A percentile compares a stretch with the other conserved stretches of the same genome.
Evolutionary conservation across 2,888 invertebrate species (phyloP).

Genomic region (Yponomeuta malinellus): DNA sequence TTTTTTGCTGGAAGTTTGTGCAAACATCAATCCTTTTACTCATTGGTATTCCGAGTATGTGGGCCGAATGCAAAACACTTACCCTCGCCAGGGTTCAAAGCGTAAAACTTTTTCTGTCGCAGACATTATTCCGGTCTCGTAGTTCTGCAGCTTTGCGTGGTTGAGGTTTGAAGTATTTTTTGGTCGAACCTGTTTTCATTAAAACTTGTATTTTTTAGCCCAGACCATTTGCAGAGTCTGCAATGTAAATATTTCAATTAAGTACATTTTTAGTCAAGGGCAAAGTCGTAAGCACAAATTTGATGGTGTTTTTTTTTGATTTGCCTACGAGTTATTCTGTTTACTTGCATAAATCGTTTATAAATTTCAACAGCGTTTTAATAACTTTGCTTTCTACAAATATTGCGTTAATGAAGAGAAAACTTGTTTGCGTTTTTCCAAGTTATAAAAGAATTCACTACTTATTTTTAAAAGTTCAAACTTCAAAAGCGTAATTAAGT

Average conservation of each 20-base stretch:
- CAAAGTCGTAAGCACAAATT: no score
- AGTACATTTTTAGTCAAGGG: neutral
- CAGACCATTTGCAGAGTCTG: conserved; percentile 25
- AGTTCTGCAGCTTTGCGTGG: conserved; percentile 67
- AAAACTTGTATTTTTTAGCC: conserved; percentile 41
- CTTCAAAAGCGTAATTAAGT: conserved; percentile 31
- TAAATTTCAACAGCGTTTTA: no score
- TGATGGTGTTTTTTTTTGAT: no score
- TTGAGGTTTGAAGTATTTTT: conserved; percentile 69
- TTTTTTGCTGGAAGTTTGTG: conserved; percentile 35
- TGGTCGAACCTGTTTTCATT: conserved; percentile 62
- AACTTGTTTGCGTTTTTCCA: no score
- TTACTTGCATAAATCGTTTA: no score
- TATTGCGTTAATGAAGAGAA: no score
- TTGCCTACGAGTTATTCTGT: no score
- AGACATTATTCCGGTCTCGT: conserved; percentile 72
- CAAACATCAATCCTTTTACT: conserved; percentile 66
- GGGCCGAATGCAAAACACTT: conserved; percentile 71
- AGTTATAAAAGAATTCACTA: neutral
- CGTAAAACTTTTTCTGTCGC: conserved; percentile 70
- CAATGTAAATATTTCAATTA: conserved; percentile 22
- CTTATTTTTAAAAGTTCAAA: conserved; percentile 8
- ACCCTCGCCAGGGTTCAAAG: conserved; percentile 69
- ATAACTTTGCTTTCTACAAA: no score
- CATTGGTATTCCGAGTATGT: conserved; percentile 68